Percentiles rank a stretch among this genome's conserved stretches.
Evolutionary conservation across 2,113 vertebrate genomes (phyloP).

Genomic region (Galeopterus variegatus): DNA sequence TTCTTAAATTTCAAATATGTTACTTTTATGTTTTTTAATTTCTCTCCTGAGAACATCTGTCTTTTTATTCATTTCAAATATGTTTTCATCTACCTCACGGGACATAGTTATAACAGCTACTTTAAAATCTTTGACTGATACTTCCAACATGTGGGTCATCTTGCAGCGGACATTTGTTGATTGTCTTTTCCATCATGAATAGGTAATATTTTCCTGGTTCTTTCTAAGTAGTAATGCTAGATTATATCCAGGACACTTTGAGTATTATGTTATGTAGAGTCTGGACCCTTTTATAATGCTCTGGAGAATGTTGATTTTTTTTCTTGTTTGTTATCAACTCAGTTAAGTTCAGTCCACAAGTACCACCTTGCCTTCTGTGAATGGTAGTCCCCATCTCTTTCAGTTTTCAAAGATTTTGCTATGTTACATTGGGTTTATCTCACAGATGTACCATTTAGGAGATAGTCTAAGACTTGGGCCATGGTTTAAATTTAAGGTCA

Average conservation of each 20-base stretch:
- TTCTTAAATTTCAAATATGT: slow-evolving; percentile 9
- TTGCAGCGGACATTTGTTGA: not conserved
- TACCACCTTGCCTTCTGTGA: not conserved
- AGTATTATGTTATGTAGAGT: not conserved
- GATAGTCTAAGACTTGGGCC: not conserved
- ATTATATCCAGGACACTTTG: not conserved
- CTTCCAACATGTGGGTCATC: not conserved
- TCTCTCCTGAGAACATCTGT: not conserved
- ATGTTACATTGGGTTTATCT: not conserved
- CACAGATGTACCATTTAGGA: not conserved
- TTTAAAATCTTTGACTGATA: not conserved
- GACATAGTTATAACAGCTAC: not conserved
- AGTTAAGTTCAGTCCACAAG: not conserved
- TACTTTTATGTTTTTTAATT: slow-evolving; percentile 6
- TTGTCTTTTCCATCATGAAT: slow-evolving; percentile 27
- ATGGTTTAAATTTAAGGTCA: not conserved
- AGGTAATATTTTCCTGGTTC: not conserved
- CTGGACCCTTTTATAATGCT: not conserved
- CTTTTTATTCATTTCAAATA: not conserved
- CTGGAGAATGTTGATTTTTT: slow-evolving; percentile 24
- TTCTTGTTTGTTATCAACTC: not conserved
- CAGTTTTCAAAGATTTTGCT: not conserved
- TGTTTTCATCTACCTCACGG: not conserved
- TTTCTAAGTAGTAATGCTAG: not conserved
- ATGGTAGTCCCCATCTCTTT: not conserved